Conservation (phyloP, 2,113 vertebrate genomes). For the Callocephalon fimbriatum region DNA sequence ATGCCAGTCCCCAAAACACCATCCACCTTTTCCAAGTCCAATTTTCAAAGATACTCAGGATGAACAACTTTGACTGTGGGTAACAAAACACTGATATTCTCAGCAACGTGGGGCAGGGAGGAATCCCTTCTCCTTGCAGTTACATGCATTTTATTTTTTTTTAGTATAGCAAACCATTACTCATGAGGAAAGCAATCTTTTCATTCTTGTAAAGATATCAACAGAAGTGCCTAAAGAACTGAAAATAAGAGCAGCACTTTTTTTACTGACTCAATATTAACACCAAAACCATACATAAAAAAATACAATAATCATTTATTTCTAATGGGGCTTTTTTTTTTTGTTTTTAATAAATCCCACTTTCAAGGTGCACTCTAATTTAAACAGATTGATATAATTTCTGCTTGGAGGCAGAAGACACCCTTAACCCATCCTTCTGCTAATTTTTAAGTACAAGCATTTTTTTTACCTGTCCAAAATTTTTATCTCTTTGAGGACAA, state of each 20-base stretch:
- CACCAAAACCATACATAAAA: neutral
- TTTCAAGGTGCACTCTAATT: neutral
- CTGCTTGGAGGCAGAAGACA: neutral
- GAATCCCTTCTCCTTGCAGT: neutral
- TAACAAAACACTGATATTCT: neutral
- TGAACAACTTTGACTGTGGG: neutral
- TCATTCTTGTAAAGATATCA: neutral
- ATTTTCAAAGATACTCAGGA: neutral
- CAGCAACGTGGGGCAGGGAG: neutral
- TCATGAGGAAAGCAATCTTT: neutral
- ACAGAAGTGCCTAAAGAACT: neutral
- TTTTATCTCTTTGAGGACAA: neutral
- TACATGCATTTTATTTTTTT: neutral
- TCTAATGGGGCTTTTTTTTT: neutral
- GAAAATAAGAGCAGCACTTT: neutral
- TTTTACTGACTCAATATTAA: neutral
- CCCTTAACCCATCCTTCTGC: neutral
- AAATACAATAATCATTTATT: neutral
- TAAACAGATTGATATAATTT: neutral
- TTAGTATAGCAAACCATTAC: neutral
- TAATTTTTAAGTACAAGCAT: neutral
- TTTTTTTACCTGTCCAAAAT: neutral
- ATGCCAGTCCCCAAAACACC: neutral
- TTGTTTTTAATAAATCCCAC: neutral
- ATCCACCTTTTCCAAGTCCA: neutral